These are phyloP conservation scores for Antheraea yamamai DNA, from an alignment of 2,888 invertebrate species.

Conservation along the genomic window DNA sequence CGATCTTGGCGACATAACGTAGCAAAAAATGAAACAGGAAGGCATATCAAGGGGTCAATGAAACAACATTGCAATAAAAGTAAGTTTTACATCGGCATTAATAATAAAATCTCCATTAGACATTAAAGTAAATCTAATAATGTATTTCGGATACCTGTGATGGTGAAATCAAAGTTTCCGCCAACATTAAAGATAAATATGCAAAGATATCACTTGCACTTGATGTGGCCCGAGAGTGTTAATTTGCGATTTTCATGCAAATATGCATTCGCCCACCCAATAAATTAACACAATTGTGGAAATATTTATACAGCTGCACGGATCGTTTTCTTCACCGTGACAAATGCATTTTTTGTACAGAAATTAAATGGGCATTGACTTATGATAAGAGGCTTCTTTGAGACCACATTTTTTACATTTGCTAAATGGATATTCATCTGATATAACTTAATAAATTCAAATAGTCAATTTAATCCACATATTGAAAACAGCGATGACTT, in stretches of 20 bases:
- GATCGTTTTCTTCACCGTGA: conserved; percentile 38
- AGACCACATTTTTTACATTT: background rate
- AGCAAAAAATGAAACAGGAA: conserved; percentile 23
- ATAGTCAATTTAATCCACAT: background rate
- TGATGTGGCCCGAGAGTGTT: conserved; percentile 61
- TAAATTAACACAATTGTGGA: conserved; percentile 44
- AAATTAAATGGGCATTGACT: conserved; percentile 14
- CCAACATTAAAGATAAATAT: conserved; percentile 49
- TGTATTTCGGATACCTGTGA: conserved; percentile 42
- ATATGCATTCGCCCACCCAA: conserved; percentile 71
- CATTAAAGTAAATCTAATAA: conserved; percentile 48
- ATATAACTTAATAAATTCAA: background rate
- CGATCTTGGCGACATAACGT: conserved; percentile 21
- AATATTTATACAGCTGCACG: conserved; percentile 71
- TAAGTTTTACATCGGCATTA: conserved; percentile 47
- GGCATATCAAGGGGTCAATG: conserved; percentile 22
- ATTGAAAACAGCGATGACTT: background rate
- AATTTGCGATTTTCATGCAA: conserved; percentile 66
- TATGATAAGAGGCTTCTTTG: conserved; percentile 1
- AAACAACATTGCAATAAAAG: conserved; percentile 48
- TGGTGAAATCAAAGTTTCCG: conserved; percentile 40
- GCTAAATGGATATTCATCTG: background rate
- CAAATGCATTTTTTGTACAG: conserved; percentile 62
- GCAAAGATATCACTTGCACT: conserved; percentile 56
- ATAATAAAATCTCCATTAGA: conserved; percentile 44